phyloP scores from a whole-genome alignment of 2,888 invertebrate species.

The Stenoptilia bipunctidactyla region DNA sequence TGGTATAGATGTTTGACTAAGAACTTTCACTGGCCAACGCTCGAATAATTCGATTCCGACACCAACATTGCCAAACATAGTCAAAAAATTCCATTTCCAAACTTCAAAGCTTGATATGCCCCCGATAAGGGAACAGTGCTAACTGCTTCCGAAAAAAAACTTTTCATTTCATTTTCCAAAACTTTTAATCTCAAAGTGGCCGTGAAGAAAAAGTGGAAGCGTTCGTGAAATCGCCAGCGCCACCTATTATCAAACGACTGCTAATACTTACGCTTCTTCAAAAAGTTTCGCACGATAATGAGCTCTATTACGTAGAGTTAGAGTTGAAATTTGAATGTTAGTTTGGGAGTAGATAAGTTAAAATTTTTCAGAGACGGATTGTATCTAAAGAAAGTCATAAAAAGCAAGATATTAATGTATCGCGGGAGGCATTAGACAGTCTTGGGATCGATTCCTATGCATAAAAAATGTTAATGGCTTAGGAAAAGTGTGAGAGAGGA shows the following conservation, averaged over 20 bases:
- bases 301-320: constrained; percentile 3
- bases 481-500: constrained; percentile 45
- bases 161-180: constrained; percentile 63
- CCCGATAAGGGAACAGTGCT: constrained; percentile 34
- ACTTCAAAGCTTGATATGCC: constrained; percentile 25
- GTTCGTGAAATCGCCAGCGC: constrained; percentile 64
- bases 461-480: constrained; percentile 70
- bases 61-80: no score
- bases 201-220: constrained; percentile 67
- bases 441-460: constrained; percentile 67
- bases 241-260: constrained; percentile 56
- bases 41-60: no score
- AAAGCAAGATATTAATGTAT: constrained; percentile 73
- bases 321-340: neutral
- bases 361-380: constrained; percentile 37
- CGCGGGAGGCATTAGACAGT: constrained; percentile 69
- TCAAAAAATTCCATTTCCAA: neutral
- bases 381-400: constrained; percentile 65
- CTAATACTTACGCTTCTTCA: neutral
- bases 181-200: constrained; percentile 71
- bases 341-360: constrained; percentile 24
- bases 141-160: constrained; percentile 30
- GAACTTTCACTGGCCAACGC: no score
- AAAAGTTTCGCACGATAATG: neutral
- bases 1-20: no score